Conservation (phyloP, 2,888 invertebrate species). For the Pseudococcus viburni region DNA sequence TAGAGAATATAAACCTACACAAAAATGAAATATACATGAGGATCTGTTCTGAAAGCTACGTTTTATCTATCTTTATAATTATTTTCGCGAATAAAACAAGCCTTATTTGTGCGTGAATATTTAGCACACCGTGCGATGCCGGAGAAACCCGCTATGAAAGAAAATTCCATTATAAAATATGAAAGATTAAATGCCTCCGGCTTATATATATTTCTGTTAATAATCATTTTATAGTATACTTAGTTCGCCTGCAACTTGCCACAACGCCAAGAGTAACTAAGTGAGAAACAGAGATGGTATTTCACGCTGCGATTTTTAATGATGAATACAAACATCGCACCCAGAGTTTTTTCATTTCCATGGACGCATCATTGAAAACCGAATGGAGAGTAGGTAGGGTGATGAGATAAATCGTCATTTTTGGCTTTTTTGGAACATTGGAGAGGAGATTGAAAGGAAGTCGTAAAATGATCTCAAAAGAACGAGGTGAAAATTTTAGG, state of each 20-base stretch:
- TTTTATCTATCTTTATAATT: slow-evolving; percentile 42
- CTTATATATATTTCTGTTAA: slow-evolving; percentile 40
- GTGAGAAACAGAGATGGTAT: neutral
- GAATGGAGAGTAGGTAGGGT: neutral
- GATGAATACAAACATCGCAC: neutral
- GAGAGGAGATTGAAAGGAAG: too few species aligned
- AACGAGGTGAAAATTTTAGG: too few species aligned
- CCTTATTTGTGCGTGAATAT: slow-evolving; percentile 36
- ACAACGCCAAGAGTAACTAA: neutral
- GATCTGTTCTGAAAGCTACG: slow-evolving; percentile 6
- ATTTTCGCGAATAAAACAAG: slow-evolving; percentile 34
- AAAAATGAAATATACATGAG: slow-evolving; percentile 41
- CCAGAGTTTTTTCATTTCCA: neutral
- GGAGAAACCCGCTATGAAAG: neutral
- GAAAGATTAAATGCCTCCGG: slow-evolving; percentile 49
- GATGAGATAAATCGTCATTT: too few species aligned
- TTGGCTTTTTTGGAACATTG: too few species aligned
- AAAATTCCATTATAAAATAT: slow-evolving; percentile 52
- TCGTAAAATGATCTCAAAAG: too few species aligned
- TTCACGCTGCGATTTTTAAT: neutral
- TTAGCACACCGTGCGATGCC: neutral
- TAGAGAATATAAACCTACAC: slow-evolving; percentile 30
- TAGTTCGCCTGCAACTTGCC: neutral
- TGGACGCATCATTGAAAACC: neutral
- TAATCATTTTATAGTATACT: slow-evolving; percentile 28